Conservation (phyloP, 2,797 vertebrate species). For the Geotrypetes seraphini region DNA sequence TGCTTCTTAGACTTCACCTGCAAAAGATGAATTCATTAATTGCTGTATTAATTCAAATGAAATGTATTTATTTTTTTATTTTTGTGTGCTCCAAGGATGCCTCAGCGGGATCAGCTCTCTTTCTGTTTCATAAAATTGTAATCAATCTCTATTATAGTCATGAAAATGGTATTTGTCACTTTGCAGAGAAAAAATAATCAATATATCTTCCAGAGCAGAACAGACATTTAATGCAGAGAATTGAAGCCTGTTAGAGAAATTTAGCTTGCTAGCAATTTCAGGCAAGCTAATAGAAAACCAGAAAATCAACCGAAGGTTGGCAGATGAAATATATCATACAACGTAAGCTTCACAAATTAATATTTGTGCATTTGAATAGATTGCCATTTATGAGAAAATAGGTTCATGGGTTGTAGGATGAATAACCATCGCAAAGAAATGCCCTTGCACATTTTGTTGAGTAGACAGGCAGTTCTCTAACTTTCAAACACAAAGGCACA, state of each 20-base stretch:
- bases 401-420: too few species aligned
- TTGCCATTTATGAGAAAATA: constrained; percentile 45
- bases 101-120: constrained; percentile 31
- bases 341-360: constrained; percentile 44
- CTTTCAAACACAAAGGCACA: too few species aligned
- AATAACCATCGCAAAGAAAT: too few species aligned
- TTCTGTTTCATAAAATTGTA: constrained; percentile 44
- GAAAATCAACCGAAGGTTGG: constrained; percentile 46
- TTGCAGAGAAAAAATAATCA: constrained; percentile 56
- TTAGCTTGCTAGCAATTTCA: constrained; percentile 48
- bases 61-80: constrained; percentile 43
- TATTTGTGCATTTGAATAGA: constrained; percentile 38
- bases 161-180: constrained; percentile 64
- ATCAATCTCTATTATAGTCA: constrained; percentile 67
- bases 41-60: constrained; percentile 47
- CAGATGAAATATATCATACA: constrained; percentile 38
- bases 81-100: constrained; percentile 33
- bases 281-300: constrained; percentile 53
- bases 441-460: too few species aligned
- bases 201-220: constrained; percentile 54
- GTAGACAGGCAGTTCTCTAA: too few species aligned
- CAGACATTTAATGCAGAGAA: constrained; percentile 53
- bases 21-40: constrained; percentile 43
- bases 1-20: constrained; percentile 26
- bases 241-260: constrained; percentile 56